Evolutionary conservation across 23 tunicate genomes (phyloP).

Genomic region (Phallusia fumigata): DNA sequence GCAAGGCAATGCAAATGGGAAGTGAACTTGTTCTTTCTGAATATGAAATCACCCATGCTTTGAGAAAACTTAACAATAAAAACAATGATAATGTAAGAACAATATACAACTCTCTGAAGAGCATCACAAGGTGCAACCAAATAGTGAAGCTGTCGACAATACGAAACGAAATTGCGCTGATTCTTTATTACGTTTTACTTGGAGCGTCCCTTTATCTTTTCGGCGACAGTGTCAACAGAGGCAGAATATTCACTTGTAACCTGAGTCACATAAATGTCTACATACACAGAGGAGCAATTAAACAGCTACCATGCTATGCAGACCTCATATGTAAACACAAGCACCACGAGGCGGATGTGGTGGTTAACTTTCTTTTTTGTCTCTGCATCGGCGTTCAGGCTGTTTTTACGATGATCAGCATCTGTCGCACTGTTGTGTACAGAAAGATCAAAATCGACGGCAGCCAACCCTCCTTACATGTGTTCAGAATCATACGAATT

Average conservation of each 20-base stretch:
- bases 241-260: not conserved
- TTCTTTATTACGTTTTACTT: not conserved
- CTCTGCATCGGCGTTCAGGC: not conserved
- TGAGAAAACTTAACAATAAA: not conserved
- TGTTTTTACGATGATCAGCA: not conserved
- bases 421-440: not conserved
- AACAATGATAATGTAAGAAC: not conserved
- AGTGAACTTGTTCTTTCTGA: not conserved
- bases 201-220: not conserved
- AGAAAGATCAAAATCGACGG: not conserved
- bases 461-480: no score
- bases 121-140: not conserved
- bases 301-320: not conserved
- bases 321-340: not conserved
- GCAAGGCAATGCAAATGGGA: not conserved
- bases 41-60: not conserved
- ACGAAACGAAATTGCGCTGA: not conserved
- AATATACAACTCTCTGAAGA: not conserved
- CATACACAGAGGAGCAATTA: not conserved
- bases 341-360: not conserved
- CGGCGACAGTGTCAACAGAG: not conserved
- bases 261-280: not conserved
- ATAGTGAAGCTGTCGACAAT: not conserved
- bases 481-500: not conserved
- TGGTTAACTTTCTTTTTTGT: not conserved